Percentiles rank a stretch among this genome's conserved stretches.
Evolutionary conservation across 1,140 invertebrate species (phyloP).

Genomic region (Drosophila arizonae): DNA sequence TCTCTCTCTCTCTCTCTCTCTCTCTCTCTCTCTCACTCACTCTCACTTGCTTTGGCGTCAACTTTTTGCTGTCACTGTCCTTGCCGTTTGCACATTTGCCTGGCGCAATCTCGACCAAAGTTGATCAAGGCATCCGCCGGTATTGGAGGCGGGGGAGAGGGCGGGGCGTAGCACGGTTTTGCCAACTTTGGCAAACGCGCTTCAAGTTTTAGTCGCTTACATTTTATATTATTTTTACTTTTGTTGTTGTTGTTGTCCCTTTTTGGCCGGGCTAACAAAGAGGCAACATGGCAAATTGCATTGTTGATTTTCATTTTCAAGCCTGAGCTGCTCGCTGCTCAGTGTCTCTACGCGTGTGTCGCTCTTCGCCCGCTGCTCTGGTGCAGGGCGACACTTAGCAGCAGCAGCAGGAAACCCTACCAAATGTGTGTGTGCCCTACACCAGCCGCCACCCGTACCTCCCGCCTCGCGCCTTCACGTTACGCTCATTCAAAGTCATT

Average conservation of each 20-base stretch:
- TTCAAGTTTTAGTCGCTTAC: slow-evolving; percentile 60
- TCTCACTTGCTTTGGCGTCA: slow-evolving; percentile 22
- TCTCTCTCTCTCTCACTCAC: background rate
- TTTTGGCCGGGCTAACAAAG: slow-evolving; percentile 42
- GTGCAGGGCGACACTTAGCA: slow-evolving; percentile 62
- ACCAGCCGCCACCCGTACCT: slow-evolving; percentile 12
- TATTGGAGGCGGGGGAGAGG: slow-evolving; percentile 33
- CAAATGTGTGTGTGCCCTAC: slow-evolving; percentile 48
- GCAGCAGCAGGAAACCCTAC: slow-evolving; percentile 31
- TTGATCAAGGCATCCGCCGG: slow-evolving; percentile 33
- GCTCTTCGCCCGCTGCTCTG: background rate
- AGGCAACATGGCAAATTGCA: slow-evolving; percentile 73
- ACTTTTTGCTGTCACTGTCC: slow-evolving; percentile 58
- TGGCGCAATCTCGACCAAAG: slow-evolving; percentile 62
- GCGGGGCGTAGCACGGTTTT: slow-evolving; percentile 20
- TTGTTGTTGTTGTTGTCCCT: background rate
- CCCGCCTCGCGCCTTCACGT: background rate
- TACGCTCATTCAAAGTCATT: slow-evolving; percentile 56
- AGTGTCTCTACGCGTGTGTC: slow-evolving; percentile 36
- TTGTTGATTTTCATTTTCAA: slow-evolving; percentile 81
- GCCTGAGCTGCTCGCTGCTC: slow-evolving; percentile 52
- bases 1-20: background rate
- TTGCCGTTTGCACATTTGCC: slow-evolving; percentile 68
- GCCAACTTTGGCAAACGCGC: slow-evolving; percentile 57
- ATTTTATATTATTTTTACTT: slow-evolving; percentile 39